These are phyloP conservation scores for Paralichthys olivaceus DNA, from an alignment of 2,113 vertebrate genomes.

Conservation along the genomic window DNA sequence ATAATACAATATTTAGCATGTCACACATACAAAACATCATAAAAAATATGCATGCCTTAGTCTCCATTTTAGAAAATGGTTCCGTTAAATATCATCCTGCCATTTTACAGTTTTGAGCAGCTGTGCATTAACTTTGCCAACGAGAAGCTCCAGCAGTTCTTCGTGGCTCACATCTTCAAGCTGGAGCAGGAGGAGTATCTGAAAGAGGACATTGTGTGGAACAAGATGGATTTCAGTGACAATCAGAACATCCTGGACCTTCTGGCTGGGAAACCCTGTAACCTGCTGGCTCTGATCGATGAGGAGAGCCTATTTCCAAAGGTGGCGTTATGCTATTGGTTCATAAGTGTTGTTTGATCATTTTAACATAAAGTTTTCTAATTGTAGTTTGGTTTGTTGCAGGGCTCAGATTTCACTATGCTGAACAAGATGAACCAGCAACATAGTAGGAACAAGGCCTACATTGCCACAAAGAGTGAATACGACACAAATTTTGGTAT, in stretches of 20 bases:
- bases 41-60: too few species aligned
- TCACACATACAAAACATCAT: too few species aligned
- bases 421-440: constrained; percentile 87
- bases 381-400: constrained; percentile 17
- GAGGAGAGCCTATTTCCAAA: constrained; percentile 95
- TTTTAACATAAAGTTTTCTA: neutral
- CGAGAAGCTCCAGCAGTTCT: constrained; percentile 97
- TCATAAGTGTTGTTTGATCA: neutral
- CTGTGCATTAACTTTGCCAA: constrained; percentile 98
- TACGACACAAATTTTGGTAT: constrained; percentile 90
- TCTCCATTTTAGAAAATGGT: too few species aligned
- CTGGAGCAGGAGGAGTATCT: constrained; percentile 92
- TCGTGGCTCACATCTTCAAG: constrained; percentile 91
- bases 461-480: constrained; percentile 83
- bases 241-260: constrained; percentile 89
- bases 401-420: constrained; percentile 94
- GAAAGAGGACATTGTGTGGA: constrained; percentile 87
- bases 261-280: constrained; percentile 87
- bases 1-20: too few species aligned
- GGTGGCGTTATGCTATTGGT: constrained; percentile 65
- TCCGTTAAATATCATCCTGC: neutral
- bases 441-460: constrained; percentile 83
- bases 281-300: constrained; percentile 92
- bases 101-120: constrained; percentile 90
- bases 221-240: constrained; percentile 86